Evolutionary conservation across 1,140 invertebrate genomes (phyloP), one percentile per base, ranked within the genome.

Genomic region (Rhyacophila brunnea): DNA sequence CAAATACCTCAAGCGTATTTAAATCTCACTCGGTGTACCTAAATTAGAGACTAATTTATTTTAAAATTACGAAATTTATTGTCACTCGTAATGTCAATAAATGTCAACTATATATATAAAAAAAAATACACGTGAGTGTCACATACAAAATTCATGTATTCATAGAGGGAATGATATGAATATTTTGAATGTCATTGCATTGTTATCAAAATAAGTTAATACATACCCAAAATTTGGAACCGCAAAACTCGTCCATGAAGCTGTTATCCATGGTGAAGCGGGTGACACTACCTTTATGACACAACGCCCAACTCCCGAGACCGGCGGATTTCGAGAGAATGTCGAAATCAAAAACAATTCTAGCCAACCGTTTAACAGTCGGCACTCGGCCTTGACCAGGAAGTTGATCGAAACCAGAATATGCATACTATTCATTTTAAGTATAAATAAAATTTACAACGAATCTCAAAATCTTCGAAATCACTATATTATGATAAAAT

Each of bases 211-310:
- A 18, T 36, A 50, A 50, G 11, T 11, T 34, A 52, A 42, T 10
- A 50, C 55, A 43, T 35, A 58, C 55, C 55, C 55, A 58, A 20
- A 58, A 58, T 35, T 6, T 18, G 2, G 47, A 50, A 43, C 55
- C 55, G 38, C 55, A 58, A 50, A 58, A 58, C 11, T 58, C 46
- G 35, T 58, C 55, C 55, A 58, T 58, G 47, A 9, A n/a, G 19
- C 19, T 13, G 23, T 48, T 48, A 2, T 7, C 23, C 23, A 28
- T 48, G 19, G 18, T 17, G 43, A 40, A n/a, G 38, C 15, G 38
- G 34, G 15, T 15, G 38, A 15, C 15, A 40, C 15, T 6, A n/a
- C 5, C 3, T 6, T n/a, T 4, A 40, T 40, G 38, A 53, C 18
- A 53, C 19, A 28, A 32, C 38, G 43, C 20, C 50, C 50, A 17